phyloP scores from a whole-genome alignment of 2,113 vertebrate genomes.

The Serinus canaria region DNA sequence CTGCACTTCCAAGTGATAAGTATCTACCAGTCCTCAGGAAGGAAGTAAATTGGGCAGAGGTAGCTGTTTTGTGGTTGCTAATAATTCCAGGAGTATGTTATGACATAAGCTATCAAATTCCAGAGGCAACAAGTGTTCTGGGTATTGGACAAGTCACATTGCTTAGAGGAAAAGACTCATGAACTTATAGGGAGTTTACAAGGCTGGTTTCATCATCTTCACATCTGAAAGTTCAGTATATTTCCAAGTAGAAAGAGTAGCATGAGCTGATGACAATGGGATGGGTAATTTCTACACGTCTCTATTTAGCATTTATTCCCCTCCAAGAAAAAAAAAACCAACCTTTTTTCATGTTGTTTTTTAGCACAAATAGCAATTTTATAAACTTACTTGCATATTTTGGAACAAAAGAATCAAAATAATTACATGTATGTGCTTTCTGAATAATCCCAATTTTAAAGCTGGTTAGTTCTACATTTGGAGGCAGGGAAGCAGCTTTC shows the following conservation, averaged over 20 bases:
- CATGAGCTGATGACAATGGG: not conserved
- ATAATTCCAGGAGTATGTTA: not conserved
- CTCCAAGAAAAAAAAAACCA: not conserved
- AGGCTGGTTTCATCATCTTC: not conserved
- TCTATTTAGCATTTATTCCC: not conserved
- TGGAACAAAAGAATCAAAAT: not conserved
- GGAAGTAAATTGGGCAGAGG: not conserved
- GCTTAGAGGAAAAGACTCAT: not conserved
- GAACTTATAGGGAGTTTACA: not conserved
- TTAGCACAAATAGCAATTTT: not conserved
- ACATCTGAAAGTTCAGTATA: not conserved
- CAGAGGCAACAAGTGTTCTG: not conserved
- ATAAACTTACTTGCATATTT: not conserved
- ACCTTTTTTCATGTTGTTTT: not conserved
- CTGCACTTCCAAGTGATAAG: not conserved
- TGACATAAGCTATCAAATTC: not conserved
- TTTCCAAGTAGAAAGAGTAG: not conserved
- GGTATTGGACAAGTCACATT: not conserved
- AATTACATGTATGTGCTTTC: not conserved
- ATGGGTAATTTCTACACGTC: not conserved
- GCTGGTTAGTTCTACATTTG: not conserved
- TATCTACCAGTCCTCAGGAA: not conserved
- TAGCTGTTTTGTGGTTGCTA: not conserved
- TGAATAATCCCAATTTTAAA: not conserved
- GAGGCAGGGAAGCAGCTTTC: not conserved